phyloP scores from a whole-genome alignment of 2,113 vertebrate genomes.

The Rafetus swinhoei region DNA sequence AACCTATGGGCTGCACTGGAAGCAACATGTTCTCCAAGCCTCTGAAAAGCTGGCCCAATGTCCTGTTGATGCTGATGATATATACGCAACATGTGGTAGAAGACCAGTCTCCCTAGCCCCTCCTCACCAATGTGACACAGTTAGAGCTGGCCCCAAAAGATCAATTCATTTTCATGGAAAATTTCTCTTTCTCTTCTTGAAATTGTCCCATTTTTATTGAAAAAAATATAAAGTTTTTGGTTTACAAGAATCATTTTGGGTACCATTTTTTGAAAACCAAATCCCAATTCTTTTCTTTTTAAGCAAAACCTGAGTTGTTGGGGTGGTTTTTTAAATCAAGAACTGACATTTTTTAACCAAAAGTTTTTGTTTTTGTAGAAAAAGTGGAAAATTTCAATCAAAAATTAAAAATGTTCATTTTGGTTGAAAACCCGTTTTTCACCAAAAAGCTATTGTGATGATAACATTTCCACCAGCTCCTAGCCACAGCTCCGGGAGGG shows the following conservation, averaged over 20 bases:
- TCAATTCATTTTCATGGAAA: no score
- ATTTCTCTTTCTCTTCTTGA: no score
- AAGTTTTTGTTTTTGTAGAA: not conserved
- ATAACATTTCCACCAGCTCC: not conserved
- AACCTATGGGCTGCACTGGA: no score
- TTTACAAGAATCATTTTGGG: not conserved
- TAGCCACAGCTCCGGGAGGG: not conserved
- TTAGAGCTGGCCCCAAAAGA: no score
- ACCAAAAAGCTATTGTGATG: rapidly evolving
- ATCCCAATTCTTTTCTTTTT: not conserved
- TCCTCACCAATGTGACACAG: no score
- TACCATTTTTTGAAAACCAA: not conserved
- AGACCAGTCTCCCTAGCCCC: no score
- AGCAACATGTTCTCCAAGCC: no score
- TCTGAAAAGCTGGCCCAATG: no score
- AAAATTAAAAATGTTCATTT: not conserved
- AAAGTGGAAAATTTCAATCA: not conserved
- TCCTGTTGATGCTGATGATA: no score
- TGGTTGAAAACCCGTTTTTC: not conserved
- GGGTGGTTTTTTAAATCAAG: not conserved
- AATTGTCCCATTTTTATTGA: no score
- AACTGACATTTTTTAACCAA: not conserved
- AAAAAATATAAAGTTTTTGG: not conserved
- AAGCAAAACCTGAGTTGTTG: not conserved
- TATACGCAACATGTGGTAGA: no score